A percentile compares a stretch with the other conserved stretches of the same genome.
Evolutionary conservation across 2,113 vertebrate genomes (phyloP).

Genomic region (Sphaerodactylus townsendi): DNA sequence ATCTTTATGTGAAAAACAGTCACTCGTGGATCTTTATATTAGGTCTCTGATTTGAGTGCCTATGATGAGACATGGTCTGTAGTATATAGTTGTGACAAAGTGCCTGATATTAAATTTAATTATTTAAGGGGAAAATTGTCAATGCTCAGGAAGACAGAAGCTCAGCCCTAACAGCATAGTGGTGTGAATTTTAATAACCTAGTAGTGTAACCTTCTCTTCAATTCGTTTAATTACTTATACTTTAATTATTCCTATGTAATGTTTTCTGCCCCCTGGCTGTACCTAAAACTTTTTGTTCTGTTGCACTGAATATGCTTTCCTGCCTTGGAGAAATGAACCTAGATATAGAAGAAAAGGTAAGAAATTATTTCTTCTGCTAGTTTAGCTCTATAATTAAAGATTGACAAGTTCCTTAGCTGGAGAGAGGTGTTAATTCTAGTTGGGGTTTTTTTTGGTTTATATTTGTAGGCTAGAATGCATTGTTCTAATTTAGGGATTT

Average conservation of each 20-base stretch:
- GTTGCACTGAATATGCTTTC: conserved; percentile 3
- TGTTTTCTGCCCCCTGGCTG: background rate
- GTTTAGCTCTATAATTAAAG: background rate
- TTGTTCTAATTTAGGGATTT: background rate
- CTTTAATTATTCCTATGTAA: background rate
- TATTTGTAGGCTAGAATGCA: background rate
- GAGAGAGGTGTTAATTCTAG: background rate
- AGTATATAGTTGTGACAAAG: background rate
- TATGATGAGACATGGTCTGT: background rate
- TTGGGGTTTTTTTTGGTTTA: background rate
- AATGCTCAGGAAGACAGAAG: background rate
- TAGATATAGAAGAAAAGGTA: background rate
- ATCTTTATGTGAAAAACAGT: background rate
- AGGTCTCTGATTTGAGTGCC: background rate
- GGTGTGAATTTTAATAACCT: background rate
- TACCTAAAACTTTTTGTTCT: conserved; percentile 22
- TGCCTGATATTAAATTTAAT: background rate
- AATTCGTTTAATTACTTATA: background rate
- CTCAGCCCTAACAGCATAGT: background rate
- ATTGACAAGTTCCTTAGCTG: background rate
- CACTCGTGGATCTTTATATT: background rate
- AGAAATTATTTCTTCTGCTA: background rate
- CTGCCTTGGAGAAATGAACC: accelerated
- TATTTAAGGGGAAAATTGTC: conserved; percentile 7
- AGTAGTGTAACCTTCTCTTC: background rate